Conservation (phyloP, 2,888 invertebrate genomes). For the Apoda limacodes region DNA sequence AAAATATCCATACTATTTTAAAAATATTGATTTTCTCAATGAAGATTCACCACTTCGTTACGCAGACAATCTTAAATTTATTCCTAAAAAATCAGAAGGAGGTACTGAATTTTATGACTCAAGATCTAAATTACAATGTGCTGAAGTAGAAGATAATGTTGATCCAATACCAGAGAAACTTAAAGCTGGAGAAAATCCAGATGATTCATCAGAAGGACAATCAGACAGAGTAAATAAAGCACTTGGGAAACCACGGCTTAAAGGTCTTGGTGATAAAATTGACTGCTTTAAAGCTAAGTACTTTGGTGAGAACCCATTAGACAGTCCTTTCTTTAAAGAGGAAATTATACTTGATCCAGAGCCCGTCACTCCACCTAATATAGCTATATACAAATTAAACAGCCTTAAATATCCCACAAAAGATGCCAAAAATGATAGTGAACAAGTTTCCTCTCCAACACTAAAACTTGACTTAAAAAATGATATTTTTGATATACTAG, state of each 20-base stretch:
- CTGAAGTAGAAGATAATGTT: constrained; percentile 64
- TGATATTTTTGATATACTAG: constrained; percentile 26
- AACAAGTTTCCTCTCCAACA: constrained; percentile 17
- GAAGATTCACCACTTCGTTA: constrained; percentile 75
- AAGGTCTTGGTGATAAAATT: constrained; percentile 77
- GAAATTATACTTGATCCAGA: constrained; percentile 59
- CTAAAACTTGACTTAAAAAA: constrained; percentile 18
- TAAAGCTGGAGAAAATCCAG: constrained; percentile 38
- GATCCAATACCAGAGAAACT: constrained; percentile 67
- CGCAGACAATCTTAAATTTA: constrained; percentile 71
- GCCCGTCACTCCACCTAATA: constrained; percentile 36
- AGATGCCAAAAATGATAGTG: constrained; percentile 12
- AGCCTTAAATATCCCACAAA: too few relatives aligned
- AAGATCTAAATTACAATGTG: constrained; percentile 57
- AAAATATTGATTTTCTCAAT: constrained; percentile 40
- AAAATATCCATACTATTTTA: constrained; percentile 78
- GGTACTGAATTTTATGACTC: constrained; percentile 80
- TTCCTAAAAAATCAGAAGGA: constrained; percentile 74
- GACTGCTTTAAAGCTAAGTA: constrained; percentile 80
- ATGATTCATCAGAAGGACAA: constrained; percentile 29
- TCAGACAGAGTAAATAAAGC: constrained; percentile 29
- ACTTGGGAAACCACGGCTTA: constrained; percentile 58
- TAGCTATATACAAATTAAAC: constrained; percentile 17
- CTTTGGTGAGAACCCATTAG: constrained; percentile 80
- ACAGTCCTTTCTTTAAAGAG: constrained; percentile 79